phyloP scores from a whole-genome alignment of 2,797 vertebrate genomes.

The Prunella strophiata region DNA sequence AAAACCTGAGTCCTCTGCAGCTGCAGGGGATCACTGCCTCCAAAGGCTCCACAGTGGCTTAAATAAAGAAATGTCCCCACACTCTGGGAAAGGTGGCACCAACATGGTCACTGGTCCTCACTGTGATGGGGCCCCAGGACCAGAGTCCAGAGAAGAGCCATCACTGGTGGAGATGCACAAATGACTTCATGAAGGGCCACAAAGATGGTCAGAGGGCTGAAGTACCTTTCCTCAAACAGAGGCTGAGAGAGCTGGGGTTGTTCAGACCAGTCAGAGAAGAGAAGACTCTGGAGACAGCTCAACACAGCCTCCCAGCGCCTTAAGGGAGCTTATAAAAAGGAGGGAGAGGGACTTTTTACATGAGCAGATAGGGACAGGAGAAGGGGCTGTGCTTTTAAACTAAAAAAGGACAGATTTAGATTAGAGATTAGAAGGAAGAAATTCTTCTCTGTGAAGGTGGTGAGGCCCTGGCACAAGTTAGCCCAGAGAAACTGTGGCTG shows the following conservation, averaged over 20 bases:
- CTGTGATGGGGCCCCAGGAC: not conserved
- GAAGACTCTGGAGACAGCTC: not conserved
- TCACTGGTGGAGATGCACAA: not conserved
- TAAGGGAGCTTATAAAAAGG: not conserved
- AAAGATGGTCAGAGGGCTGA: not conserved
- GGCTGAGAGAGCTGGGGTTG: not conserved
- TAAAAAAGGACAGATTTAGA: too few relatives aligned
- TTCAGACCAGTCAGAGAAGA: not conserved
- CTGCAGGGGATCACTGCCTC: not conserved
- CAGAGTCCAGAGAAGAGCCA: not conserved
- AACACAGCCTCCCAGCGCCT: not conserved
- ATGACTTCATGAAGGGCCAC: not conserved
- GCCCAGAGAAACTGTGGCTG: not conserved
- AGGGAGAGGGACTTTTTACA: not conserved
- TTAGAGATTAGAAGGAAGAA: not conserved
- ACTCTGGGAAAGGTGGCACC: not conserved
- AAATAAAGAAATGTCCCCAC: not conserved
- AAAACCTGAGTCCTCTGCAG: not conserved
- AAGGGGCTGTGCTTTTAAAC: not conserved
- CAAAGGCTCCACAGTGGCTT: not conserved
- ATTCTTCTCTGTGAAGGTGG: not conserved
- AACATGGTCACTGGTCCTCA: not conserved
- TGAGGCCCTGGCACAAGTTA: not conserved
- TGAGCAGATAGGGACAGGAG: not conserved
- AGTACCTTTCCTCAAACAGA: accelerated